Base-by-base conservation (phyloP, 2,888 invertebrate genomes). In the Ophion slaviceki region DNA sequence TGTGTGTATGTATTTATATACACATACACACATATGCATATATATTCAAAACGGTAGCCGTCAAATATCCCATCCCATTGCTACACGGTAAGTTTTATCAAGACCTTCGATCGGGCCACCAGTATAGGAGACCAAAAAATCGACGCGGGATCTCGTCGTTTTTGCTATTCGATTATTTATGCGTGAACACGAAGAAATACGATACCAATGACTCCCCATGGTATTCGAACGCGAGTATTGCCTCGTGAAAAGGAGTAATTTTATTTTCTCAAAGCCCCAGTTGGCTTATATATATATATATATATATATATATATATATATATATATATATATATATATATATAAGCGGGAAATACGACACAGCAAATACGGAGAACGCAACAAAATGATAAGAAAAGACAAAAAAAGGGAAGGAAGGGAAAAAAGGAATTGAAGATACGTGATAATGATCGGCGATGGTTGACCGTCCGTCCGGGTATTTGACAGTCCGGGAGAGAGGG, bases 51-150 rank as follows among this genome's bases (percentile, higher is more conserved):
- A 87, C 87, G 76, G 87, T 87, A 86, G 87, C 85, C 80, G 68
- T 67, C 67, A 81, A 75, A 79, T 86, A 86, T 87, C 79, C 76
- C 84, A 85, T 87, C 85, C 83, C 61, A 57, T 68, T 61, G 17
- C 28, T 68, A 75, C n/a, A 59, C 40, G 8, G 68, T 68, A 4
- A 28, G 10, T 62, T 71, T 86, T 86, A 87, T 87, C 87, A 62
- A 59, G 72, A 86, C 83, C 85, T 84, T 87, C 83, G 85, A 87
- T 87, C 87, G 80, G 82, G 82, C 82, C 86, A 82, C 85, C 67
- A 81, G 40, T 78, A 74, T 40, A 7, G 20, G 70, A 71, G 66
- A 77, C 61, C 61, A 70, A 84, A 82, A 74, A 40, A 40, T 80
- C 70, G 66, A 81, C 79, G 70, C 53, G 47, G 47, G 64, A 40